These are phyloP conservation scores for Crypturellus tataupa DNA, from an alignment of 2,797 vertebrate genomes.

Conservation along the genomic window DNA sequence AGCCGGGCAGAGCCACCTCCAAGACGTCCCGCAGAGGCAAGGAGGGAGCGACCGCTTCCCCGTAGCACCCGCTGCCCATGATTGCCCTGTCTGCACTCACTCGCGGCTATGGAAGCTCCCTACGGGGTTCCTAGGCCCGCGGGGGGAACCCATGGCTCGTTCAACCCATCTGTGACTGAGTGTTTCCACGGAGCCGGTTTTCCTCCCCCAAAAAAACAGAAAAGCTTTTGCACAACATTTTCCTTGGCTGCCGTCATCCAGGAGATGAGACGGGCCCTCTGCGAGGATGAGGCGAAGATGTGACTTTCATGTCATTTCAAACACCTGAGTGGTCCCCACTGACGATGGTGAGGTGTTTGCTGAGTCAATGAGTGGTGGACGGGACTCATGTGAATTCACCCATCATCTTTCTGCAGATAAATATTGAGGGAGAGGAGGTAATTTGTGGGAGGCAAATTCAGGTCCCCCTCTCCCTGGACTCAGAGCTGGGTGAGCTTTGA, in stretches of 20 bases:
- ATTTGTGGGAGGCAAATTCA: neutral
- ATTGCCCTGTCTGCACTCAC: neutral
- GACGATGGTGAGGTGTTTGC: neutral
- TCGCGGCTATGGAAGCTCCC: neutral
- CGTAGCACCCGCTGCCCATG: neutral
- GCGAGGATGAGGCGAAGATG: fast-evolving
- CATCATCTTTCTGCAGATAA: neutral
- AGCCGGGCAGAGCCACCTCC: conserved; percentile 49
- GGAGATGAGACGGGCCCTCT: neutral
- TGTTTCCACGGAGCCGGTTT: fast-evolving
- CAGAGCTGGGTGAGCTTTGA: neutral
- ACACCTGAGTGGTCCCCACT: neutral
- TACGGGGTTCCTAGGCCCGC: neutral
- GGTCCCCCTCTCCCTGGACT: neutral
- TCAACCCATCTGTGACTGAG: neutral
- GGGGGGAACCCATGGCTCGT: neutral
- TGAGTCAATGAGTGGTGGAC: neutral
- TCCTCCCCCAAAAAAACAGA: too few species aligned
- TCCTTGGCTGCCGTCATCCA: fast-evolving
- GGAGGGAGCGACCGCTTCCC: neutral
- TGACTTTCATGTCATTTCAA: neutral
- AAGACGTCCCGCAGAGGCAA: neutral
- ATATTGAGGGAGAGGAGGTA: neutral
- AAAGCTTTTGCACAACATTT: neutral
- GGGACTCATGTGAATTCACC: neutral